Base-by-base conservation (phyloP, 2,888 invertebrate species). In the Amphimallon solstitiale region DNA sequence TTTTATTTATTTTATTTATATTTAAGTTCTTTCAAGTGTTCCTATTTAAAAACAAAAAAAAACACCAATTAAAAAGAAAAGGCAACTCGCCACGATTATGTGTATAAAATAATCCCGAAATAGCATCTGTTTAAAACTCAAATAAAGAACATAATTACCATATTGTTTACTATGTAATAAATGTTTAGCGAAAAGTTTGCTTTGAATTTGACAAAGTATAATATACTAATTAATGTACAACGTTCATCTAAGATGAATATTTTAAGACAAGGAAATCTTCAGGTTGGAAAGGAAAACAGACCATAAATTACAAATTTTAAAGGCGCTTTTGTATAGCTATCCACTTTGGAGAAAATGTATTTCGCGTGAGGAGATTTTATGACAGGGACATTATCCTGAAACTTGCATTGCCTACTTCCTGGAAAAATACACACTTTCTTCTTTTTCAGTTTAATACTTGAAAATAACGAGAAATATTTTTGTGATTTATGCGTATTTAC, bases 301-400 rank as follows among this genome's bases (percentile, higher is more conserved):
- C 23, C 5, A 48, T 48, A 48, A 48, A 48, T 48, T 48, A 12
- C 3, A 48, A 48, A 48, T 48, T 48, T 48, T 48, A 48, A 21
- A 12, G 48, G 23, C 19, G 23, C 21, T 48, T 48, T 23, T 21
- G 48, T 48, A n/a, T 48, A 48, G 23, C 48, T n/a, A 17, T 21
- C 21, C 48, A 48, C 48, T 40, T 40, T 14, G n/a, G 40, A 40
- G 29, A 2, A 48, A 48, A 48, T 12, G 23, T 48, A 48, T 48
- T 48, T 29, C 12, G 23, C 48, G 48, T 48, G 48, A 12, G 21
- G 21, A 29, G 23, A 12, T 48, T 48, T 48, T 48, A 48, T 23
- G 48, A 48, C 48, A 23, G 23, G 5, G 48, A 48, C 48, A 48
- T 48, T 48, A 48, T 48, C 48, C 23, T 48, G 21, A 48, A 48